Evolutionary conservation across 2,797 vertebrate genomes (phyloP), one percentile per base, ranked within the genome.

Genomic region (Miichthys miiuy): DNA sequence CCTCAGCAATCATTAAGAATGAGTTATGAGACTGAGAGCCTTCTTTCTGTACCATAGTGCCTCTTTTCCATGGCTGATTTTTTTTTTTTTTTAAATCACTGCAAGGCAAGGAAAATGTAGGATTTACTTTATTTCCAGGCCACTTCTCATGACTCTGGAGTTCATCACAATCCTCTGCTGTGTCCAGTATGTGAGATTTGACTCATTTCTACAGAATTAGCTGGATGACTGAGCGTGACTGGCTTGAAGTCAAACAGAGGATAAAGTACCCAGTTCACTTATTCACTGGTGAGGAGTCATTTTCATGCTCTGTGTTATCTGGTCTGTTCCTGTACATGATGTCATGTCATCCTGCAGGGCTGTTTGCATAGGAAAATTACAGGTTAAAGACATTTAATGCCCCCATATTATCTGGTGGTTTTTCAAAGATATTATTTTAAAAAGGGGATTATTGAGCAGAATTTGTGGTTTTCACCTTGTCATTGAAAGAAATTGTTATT

Each of bases 11-110:
- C 72, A 67, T 76, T 57, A 55, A 63, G 68, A 71, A 72, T 69
- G 82, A 83, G 80, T 83, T 68, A 47, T 75, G 42, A 30, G 70
- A 86, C 81, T 64, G 65, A 68, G 72, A 73, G 87, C 86, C 88
- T 91, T 90, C 76, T 85, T 89, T 88, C 87, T 89, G 92, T 87
- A 86, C 93, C 92, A 47, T 73, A 76, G 93, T 94, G 93, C 92
- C 93, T 94, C 79, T 90, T 80, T 83, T 85, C 63, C 57, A 74
- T 44, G 77, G 80, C 84, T 79, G 69, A 72, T 81, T 82, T 75
- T 47, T 38, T 82, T 83, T 47, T 38, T 82, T 83, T 75, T 47
- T 34, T 63, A 54, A 82, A 68, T 80, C 80, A 67, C 72, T 69
- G 72, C 80, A 80, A 57, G 42, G 55, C 52, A 5, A 82, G 62